Evolutionary conservation across 2,113 vertebrate genomes (phyloP).

Genomic region (Laticauda colubrina): DNA sequence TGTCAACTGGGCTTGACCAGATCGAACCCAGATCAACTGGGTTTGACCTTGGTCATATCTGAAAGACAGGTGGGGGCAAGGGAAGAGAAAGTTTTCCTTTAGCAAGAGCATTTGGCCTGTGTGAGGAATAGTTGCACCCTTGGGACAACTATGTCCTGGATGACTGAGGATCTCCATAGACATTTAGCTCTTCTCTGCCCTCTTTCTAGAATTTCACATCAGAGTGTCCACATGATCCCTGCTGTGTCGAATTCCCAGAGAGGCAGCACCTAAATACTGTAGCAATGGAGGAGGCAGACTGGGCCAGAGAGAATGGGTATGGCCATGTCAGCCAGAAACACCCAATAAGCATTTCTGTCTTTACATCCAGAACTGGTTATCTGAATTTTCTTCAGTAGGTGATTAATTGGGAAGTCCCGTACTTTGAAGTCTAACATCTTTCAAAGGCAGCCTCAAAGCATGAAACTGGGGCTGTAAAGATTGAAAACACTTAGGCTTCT

Average conservation of each 20-base stretch:
- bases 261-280: not conserved
- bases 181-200: too few relatives aligned
- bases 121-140: too few relatives aligned
- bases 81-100: too few relatives aligned
- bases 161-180: too few relatives aligned
- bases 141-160: not conserved
- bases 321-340: not conserved
- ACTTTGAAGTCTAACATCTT: not conserved
- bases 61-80: too few relatives aligned
- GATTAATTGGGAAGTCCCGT: not conserved
- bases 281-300: not conserved
- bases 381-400: not conserved
- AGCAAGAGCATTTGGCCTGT: too few relatives aligned
- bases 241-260: not conserved
- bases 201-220: too few relatives aligned
- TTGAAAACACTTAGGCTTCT: too few relatives aligned
- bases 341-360: not conserved
- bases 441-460: not conserved
- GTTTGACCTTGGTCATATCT: too few relatives aligned
- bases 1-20: too few relatives aligned
- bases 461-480: not conserved
- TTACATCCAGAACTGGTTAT: not conserved
- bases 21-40: too few relatives aligned
- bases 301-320: not conserved
- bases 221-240: not conserved